These are phyloP conservation scores for Botia kubotai DNA, from an alignment of 2,797 vertebrate species.

Conservation along the genomic window DNA sequence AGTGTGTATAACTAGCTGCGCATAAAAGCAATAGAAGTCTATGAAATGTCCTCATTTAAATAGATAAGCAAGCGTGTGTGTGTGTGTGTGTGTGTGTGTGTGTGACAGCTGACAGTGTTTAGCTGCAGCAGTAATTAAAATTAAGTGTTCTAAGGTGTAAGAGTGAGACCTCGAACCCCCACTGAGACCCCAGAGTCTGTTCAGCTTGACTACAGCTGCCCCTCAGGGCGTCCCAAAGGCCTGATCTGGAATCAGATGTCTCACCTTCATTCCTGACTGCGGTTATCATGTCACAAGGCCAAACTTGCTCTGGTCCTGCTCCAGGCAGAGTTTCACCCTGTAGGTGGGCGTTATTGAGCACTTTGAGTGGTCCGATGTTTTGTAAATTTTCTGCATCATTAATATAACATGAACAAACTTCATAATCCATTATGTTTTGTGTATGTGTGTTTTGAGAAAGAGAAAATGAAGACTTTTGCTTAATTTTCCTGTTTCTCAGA, in stretches of 20 bases:
- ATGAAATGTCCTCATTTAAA: no score
- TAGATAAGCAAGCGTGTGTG: no score
- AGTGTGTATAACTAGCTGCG: no score
- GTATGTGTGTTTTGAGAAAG: neutral
- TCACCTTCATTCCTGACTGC: slow-evolving; percentile 41
- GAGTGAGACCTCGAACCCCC: slow-evolving; percentile 50
- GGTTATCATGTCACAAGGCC: slow-evolving; percentile 56
- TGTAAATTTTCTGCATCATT: neutral
- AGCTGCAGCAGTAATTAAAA: slow-evolving; percentile 74
- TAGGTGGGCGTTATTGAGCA: neutral
- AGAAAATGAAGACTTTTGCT: neutral
- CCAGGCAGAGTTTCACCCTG: slow-evolving; percentile 32
- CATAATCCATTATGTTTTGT: neutral
- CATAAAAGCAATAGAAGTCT: neutral
- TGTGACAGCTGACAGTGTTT: slow-evolving; percentile 75
- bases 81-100: slow-evolving; percentile 17
- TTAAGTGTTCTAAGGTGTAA: slow-evolving; percentile 81
- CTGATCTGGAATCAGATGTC: slow-evolving; percentile 59
- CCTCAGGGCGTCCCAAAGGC: slow-evolving; percentile 36
- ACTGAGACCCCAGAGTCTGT: slow-evolving; percentile 31
- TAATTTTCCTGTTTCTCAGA: neutral
- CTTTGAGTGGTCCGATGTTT: neutral
- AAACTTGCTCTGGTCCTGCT: slow-evolving; percentile 42
- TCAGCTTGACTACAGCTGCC: slow-evolving; percentile 27
- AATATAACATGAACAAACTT: neutral